Evolutionary conservation across 2,888 invertebrate genomes (phyloP), one percentile per base, ranked within the genome.

Genomic region (Lochmaea crataegi): DNA sequence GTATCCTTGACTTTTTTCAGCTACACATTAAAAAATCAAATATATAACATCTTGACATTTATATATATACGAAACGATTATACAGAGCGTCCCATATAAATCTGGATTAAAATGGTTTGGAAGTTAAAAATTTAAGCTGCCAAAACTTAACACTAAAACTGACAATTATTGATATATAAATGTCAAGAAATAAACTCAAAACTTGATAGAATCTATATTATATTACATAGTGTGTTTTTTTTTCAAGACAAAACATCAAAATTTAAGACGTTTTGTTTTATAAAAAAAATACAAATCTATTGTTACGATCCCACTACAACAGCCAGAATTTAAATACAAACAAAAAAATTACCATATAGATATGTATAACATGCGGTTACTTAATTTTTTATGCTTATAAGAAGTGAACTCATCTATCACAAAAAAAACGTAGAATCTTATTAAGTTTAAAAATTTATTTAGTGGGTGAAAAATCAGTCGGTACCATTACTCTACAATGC

Each of bases 381-480:
- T 9, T 9, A 10, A 53, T 53, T 53, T n/a, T 18, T 16, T 16
- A n/a, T n/a, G 51, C n/a, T 53, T 18, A 53, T 10, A 18, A 53
- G 18, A 18, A 53, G 18, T 53, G 53, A 53, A 53, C 53, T 53
- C 16, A 14, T 51, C 16, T 53, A 16, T 45, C 45, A 45, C 45
- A 45, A 45, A 45, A 16, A 18, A 14, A 48, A 48, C 11, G n/a
- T 61, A 26, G 26, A 32, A 38, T 16, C 32, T 18, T 10, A 67
- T n/a, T 9, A 53, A 14, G 14, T 16, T 26, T 58, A 32, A 56
- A 11, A 42, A 58, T 18, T 32, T 94, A 98, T 89, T 97, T 92
- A 1, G 98, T 94, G 75, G 97, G 98, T n/a, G 98, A 98, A 88
- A 97, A 98, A 79, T 93, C 91, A 12, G 96, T 98, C 42, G 98